Conservation (phyloP, 1,140 invertebrate species). For the Augochlora pura region DNA sequence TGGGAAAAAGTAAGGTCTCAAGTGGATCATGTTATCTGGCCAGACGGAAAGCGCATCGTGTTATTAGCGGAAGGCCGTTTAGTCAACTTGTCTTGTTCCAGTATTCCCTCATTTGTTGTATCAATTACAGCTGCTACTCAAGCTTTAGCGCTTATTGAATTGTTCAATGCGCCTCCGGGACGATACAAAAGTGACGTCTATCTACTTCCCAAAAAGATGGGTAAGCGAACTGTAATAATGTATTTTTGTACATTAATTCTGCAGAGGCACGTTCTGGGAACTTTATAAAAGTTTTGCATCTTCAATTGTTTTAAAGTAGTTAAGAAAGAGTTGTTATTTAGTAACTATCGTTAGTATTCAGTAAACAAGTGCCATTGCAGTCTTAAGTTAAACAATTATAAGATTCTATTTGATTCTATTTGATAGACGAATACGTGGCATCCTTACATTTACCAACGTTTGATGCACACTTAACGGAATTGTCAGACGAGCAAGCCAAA, state of each 20-base stretch:
- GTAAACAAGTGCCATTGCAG: too few species aligned
- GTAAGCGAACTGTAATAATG: slow-evolving; percentile 78
- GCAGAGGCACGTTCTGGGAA: too few species aligned
- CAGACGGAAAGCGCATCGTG: slow-evolving; percentile 94
- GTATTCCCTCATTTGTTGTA: slow-evolving; percentile 97
- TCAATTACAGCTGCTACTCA: slow-evolving; percentile 97
- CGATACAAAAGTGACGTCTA: slow-evolving; percentile 98
- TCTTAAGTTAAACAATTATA: too few species aligned
- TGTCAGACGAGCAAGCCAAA: slow-evolving; percentile 98
- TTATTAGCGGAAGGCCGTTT: slow-evolving; percentile 96
- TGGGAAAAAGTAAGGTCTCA: slow-evolving; percentile 99
- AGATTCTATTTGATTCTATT: slow-evolving; percentile 47
- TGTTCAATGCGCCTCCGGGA: slow-evolving; percentile 96
- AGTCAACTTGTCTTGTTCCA: slow-evolving; percentile 98
- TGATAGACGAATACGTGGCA: slow-evolving; percentile 96
- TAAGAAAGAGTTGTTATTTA: too few species aligned
- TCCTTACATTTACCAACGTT: slow-evolving; percentile 97
- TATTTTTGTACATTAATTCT: not conserved
- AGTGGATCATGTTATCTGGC: slow-evolving; percentile 98
- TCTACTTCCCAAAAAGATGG: slow-evolving; percentile 98
- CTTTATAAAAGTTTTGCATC: too few species aligned
- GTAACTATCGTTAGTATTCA: too few species aligned
- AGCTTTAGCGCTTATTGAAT: slow-evolving; percentile 96
- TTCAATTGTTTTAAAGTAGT: too few species aligned
- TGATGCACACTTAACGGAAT: slow-evolving; percentile 97